Percentiles rank a stretch among this genome's conserved stretches.
phyloP scores from a whole-genome alignment of 2,113 vertebrate genomes.

The Lophotis ruficrista region DNA sequence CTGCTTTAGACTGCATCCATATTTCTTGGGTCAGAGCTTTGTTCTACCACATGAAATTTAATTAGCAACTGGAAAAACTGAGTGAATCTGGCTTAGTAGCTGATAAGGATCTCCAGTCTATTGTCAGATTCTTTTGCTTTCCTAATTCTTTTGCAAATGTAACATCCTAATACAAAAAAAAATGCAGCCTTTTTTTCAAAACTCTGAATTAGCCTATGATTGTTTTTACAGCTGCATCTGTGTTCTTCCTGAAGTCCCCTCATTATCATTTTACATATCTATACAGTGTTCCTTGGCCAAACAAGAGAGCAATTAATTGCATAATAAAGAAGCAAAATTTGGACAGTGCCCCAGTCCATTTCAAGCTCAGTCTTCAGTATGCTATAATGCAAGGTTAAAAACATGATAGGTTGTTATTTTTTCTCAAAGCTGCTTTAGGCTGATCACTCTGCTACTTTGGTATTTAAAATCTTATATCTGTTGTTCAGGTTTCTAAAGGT shows the following conservation, averaged over 20 bases:
- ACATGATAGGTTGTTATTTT: neutral
- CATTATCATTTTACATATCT: neutral
- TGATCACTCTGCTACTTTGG: neutral
- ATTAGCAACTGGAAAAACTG: neutral
- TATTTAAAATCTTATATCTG: neutral
- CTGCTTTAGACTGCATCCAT: neutral
- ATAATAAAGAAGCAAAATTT: neutral
- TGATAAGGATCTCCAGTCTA: neutral
- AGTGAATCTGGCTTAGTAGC: neutral
- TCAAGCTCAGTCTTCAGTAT: neutral
- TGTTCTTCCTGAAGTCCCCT: neutral
- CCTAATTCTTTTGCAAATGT: neutral
- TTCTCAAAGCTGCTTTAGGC: neutral
- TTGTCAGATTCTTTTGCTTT: neutral
- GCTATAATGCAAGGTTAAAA: neutral
- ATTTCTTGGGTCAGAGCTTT: neutral
- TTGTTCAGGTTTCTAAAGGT: neutral
- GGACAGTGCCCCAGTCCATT: neutral
- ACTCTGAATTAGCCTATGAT: neutral
- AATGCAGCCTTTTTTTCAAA: neutral
- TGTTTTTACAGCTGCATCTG: neutral
- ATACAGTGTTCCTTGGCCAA: neutral
- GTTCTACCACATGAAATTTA: neutral
- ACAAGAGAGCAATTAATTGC: neutral
- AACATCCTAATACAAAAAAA: neutral